phyloP scores from a whole-genome alignment of 2,113 vertebrate genomes.

The Phaethornis superciliosus region DNA sequence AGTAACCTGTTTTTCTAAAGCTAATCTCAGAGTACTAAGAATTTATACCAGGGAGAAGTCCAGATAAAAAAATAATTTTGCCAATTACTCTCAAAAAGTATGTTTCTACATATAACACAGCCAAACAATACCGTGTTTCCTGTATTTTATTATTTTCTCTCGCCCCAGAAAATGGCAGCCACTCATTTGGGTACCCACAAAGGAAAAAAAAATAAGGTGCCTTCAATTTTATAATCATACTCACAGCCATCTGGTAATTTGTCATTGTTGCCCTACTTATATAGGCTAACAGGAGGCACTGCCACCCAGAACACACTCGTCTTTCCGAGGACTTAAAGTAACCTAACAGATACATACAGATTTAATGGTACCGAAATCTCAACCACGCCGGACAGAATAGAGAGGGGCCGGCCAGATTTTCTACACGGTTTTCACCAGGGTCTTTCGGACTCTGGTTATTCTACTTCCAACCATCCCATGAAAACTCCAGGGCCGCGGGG shows the following conservation, averaged over 20 bases:
- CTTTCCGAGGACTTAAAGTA: not conserved
- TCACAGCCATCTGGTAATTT: not conserved
- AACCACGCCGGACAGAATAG: too few species aligned
- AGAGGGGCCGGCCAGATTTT: accelerated
- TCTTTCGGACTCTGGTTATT: accelerated
- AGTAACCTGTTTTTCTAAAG: not conserved
- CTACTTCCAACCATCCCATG: not conserved
- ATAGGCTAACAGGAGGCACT: not conserved
- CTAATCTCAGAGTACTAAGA: not conserved
- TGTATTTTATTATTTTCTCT: accelerated
- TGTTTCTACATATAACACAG: not conserved
- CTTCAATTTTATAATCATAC: not conserved
- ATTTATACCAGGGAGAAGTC: not conserved
- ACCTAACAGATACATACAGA: not conserved
- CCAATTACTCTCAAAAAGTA: not conserved
- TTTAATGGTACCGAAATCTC: accelerated
- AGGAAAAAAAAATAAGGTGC: accelerated
- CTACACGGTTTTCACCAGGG: too few species aligned
- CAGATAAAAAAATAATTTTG: not conserved
- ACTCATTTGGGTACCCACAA: accelerated
- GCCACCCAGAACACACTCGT: not conserved
- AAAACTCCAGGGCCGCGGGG: accelerated
- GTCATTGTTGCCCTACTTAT: not conserved
- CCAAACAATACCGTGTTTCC: accelerated
- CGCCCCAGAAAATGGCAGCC: not conserved